Percentiles rank a stretch among this genome's conserved stretches.
These are phyloP conservation scores for Thalpophila matura DNA, from an alignment of 2,888 invertebrate genomes.

Conservation along the genomic window DNA sequence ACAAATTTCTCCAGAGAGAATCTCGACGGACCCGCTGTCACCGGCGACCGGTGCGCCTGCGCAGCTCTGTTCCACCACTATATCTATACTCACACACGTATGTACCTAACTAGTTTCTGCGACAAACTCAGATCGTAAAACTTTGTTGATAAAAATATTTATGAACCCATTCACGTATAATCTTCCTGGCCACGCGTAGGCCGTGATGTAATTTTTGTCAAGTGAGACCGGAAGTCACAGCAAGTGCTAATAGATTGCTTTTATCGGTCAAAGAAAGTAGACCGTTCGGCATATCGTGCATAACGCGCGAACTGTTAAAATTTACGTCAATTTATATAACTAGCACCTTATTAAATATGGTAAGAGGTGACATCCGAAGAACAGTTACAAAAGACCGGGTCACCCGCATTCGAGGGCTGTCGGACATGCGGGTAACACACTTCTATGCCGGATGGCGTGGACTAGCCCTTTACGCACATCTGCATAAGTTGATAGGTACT, in stretches of 20 bases:
- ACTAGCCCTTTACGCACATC: slow-evolving; percentile 10
- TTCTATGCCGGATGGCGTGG: slow-evolving; percentile 74
- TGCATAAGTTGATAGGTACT: neutral
- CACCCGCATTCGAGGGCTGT: slow-evolving; percentile 79
- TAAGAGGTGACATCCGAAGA: slow-evolving; percentile 82
- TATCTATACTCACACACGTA: slow-evolving; percentile 49
- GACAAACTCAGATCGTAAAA: slow-evolving; percentile 12
- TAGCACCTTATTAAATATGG: slow-evolving; percentile 82
- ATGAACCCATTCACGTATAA: slow-evolving; percentile 11
- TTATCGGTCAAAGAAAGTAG: slow-evolving; percentile 83
- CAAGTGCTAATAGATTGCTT: slow-evolving; percentile 70
- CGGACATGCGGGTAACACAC: slow-evolving; percentile 78
- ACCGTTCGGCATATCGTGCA: slow-evolving; percentile 69
- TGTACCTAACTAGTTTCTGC: slow-evolving; percentile 48
- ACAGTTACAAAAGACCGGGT: slow-evolving; percentile 88
- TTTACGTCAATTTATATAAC: slow-evolving; percentile 86
- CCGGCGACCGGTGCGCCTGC: slow-evolving; percentile 67
- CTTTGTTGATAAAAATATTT: slow-evolving; percentile 6
- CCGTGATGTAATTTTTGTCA: slow-evolving; percentile 65
- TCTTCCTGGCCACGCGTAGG: slow-evolving; percentile 1
- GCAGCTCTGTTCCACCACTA: slow-evolving; percentile 46
- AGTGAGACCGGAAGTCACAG: slow-evolving; percentile 59
- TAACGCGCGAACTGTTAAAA: slow-evolving; percentile 72
- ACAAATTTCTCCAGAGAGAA: slow-evolving; percentile 85
- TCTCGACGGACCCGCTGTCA: slow-evolving; percentile 75